Evolutionary conservation across 2,113 vertebrate species (phyloP).

Genomic region (Sitta europaea): DNA sequence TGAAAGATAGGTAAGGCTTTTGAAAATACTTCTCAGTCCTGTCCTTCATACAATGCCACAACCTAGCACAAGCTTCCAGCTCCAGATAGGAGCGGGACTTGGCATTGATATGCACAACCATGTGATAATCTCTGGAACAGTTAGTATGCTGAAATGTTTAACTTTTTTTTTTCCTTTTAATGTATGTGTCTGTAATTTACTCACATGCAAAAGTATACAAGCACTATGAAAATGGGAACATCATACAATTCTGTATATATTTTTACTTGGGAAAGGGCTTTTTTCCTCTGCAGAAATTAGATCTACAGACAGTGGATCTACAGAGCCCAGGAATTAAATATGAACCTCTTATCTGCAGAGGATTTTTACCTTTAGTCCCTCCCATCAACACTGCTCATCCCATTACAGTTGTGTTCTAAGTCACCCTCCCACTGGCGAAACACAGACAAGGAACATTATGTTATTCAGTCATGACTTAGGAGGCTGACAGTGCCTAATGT

Average conservation of each 20-base stretch:
- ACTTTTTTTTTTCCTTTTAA: neutral
- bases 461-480: neutral
- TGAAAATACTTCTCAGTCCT: neutral
- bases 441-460: neutral
- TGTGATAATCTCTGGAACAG: neutral
- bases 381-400: neutral
- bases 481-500: neutral
- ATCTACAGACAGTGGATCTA: neutral
- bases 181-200: neutral
- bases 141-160: neutral
- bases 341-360: neutral
- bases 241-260: neutral
- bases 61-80: accelerated
- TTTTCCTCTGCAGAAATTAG: neutral
- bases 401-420: neutral
- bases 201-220: neutral
- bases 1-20: neutral
- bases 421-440: neutral
- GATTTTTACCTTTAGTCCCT: neutral
- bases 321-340: neutral
- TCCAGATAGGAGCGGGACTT: neutral
- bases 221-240: neutral
- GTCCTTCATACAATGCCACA: neutral
- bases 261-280: neutral
- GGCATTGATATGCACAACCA: neutral